phyloP scores from a whole-genome alignment of 2,888 invertebrate species.

The Drosophila imparisetae region DNA sequence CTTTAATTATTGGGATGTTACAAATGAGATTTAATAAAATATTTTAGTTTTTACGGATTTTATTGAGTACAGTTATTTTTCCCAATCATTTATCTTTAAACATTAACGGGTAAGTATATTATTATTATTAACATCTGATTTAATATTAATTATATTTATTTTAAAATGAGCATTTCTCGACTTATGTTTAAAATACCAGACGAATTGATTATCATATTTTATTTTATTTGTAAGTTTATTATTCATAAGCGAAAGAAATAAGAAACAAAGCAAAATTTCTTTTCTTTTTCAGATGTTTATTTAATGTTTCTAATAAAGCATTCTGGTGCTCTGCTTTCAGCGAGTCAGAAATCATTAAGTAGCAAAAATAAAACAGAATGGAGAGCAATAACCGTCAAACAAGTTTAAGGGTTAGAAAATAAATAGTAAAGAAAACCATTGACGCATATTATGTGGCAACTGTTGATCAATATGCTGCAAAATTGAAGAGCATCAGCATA shows the following conservation, averaged over 20 bases:
- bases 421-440: not conserved
- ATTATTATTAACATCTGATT: not conserved
- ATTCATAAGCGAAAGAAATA: not conserved
- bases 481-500: not conserved
- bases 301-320: not conserved
- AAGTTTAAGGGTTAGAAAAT: constrained; percentile 13
- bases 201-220: not conserved
- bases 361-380: not conserved
- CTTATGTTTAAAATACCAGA: not conserved
- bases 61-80: not conserved
- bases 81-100: not conserved
- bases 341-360: not conserved
- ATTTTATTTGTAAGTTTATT: not conserved
- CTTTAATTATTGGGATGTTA: not conserved
- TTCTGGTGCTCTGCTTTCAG: not conserved
- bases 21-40: not conserved
- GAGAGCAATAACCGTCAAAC: constrained; percentile 10
- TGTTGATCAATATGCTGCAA: constrained; percentile 9
- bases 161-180: not conserved
- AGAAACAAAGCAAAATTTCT: not conserved
- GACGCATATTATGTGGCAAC: constrained; percentile 12
- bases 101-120: not conserved
- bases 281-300: rapidly evolving
- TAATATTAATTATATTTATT: not conserved
- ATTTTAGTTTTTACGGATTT: not conserved